phyloP scores from a whole-genome alignment of 2,888 invertebrate species.

The Archips xylosteana region DNA sequence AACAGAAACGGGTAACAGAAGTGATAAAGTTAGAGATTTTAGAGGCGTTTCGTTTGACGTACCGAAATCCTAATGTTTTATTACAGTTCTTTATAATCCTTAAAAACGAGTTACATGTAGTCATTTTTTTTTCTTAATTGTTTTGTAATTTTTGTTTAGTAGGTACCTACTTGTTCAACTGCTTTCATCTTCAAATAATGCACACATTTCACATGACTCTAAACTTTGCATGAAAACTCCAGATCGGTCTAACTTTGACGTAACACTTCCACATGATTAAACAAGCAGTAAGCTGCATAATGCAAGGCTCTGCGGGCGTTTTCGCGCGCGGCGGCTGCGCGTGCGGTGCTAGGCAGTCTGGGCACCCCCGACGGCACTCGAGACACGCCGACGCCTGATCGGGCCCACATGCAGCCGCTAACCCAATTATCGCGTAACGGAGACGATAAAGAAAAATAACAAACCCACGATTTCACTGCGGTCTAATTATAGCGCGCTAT shows the following conservation, averaged over 20 bases:
- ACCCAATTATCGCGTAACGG: constrained; percentile 85
- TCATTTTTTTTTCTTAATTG: background rate
- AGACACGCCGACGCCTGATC: constrained; percentile 83
- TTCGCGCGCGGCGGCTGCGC: constrained; percentile 58
- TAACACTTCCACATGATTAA: constrained; percentile 2
- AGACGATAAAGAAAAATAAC: constrained; percentile 86
- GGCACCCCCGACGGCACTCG: constrained; percentile 53
- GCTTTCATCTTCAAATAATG: too few relatives aligned
- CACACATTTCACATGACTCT: background rate
- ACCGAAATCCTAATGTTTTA: background rate
- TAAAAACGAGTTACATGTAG: too few relatives aligned
- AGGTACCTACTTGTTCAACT: background rate
- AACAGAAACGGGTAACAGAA: background rate
- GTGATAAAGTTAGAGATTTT: background rate
- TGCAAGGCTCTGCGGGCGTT: constrained; percentile 51
- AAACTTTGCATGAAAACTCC: background rate
- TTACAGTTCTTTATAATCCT: background rate
- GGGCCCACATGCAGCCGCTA: constrained; percentile 83
- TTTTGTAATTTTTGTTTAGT: background rate
- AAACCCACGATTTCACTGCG: constrained; percentile 85
- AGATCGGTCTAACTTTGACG: constrained; percentile 16
- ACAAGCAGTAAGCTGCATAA: constrained; percentile 30
- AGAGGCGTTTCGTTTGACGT: background rate
- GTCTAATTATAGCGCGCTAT: constrained; percentile 84
- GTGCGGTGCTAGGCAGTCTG: constrained; percentile 53